phyloP scores from a whole-genome alignment of 1,140 invertebrate genomes.

The Ceratitis capitata region DNA sequence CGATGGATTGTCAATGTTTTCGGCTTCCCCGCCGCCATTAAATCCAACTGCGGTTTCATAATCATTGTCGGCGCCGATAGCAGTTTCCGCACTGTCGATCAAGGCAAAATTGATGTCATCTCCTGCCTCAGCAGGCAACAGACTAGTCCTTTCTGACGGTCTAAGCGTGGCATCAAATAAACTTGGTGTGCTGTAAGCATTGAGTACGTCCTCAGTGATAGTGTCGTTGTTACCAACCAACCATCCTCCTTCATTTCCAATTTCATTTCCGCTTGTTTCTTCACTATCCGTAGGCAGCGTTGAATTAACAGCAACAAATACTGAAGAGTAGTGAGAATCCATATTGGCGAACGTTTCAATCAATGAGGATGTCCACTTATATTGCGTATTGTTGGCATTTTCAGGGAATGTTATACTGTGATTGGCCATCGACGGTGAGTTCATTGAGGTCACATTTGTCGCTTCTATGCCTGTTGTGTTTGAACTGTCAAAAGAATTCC shows the following conservation, averaged over 20 bases:
- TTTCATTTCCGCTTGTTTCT: neutral
- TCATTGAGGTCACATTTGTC: constrained; percentile 41
- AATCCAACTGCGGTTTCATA: constrained; percentile 51
- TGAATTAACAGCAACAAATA: constrained; percentile 8
- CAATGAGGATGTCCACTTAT: neutral
- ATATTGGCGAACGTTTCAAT: neutral
- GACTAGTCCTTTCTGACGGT: neutral
- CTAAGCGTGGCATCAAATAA: neutral
- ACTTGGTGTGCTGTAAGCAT: neutral
- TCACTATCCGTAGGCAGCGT: neutral
- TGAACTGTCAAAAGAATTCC: constrained; percentile 39
- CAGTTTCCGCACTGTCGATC: constrained; percentile 60
- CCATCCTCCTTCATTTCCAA: neutral
- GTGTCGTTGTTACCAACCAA: neutral
- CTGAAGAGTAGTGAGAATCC: neutral
- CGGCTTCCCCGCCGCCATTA: constrained; percentile 44
- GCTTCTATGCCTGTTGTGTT: neutral
- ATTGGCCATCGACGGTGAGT: neutral
- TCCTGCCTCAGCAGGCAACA: neutral
- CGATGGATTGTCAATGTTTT: constrained; percentile 40
- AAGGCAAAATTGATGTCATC: constrained; percentile 51
- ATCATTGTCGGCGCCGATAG: constrained; percentile 55
- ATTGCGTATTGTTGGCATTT: neutral
- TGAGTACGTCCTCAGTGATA: neutral
- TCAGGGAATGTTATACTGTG: neutral